Percentiles rank a stretch among this genome's conserved stretches.
These are phyloP conservation scores for Drosophila imparisetae DNA, from an alignment of 2,888 invertebrate genomes.

Conservation along the genomic window DNA sequence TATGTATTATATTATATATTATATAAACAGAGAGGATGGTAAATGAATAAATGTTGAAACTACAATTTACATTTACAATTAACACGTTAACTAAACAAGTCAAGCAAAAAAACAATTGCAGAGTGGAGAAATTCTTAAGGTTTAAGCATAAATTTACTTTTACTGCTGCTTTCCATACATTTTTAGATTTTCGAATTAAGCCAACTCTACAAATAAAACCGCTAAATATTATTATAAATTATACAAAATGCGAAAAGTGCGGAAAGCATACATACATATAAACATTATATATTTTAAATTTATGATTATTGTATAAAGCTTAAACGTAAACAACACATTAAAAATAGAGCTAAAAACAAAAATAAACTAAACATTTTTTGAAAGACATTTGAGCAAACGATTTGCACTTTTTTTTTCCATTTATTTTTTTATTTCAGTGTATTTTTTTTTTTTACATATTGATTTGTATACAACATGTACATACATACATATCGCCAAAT, in stretches of 20 bases:
- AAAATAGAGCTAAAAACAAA: constrained; percentile 45
- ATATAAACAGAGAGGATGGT: constrained; percentile 35
- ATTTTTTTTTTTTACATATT: constrained; percentile 20
- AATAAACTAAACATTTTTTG: constrained; percentile 62
- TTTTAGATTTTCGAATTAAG: constrained; percentile 75
- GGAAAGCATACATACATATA: constrained; percentile 45
- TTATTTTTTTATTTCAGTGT: constrained; percentile 42
- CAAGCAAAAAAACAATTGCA: constrained; percentile 29
- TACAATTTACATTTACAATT: constrained; percentile 33
- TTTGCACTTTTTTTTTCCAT: constrained; percentile 18
- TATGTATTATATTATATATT: constrained; percentile 70
- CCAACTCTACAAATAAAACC: constrained; percentile 49
- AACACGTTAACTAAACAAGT: constrained; percentile 26
- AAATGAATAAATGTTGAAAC: constrained; percentile 40
- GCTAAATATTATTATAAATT: constrained; percentile 55
- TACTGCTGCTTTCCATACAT: constrained; percentile 77
- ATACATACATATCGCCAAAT: constrained; percentile 76
- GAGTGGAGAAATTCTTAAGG: constrained; percentile 54
- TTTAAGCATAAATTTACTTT: constrained; percentile 69
- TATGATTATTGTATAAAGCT: constrained; percentile 72
- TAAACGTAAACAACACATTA: constrained; percentile 58
- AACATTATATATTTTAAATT: constrained; percentile 63
- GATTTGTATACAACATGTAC: constrained; percentile 65
- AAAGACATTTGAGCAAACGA: constrained; percentile 55
- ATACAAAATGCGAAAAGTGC: constrained; percentile 49